phyloP scores from a whole-genome alignment of 2,113 vertebrate genomes.

The Synchiropus splendidus region DNA sequence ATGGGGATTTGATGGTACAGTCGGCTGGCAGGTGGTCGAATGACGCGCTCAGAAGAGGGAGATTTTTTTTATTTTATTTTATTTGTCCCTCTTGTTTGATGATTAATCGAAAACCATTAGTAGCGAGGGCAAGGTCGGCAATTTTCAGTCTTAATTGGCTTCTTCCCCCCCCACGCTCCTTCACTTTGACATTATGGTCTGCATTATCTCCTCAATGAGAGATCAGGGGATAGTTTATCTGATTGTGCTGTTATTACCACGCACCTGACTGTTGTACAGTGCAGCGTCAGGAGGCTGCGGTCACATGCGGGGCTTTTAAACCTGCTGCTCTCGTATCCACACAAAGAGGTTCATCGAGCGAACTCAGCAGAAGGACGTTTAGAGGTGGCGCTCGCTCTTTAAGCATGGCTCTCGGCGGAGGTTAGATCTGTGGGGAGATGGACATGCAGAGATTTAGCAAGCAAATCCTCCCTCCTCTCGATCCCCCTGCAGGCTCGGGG shows the following conservation, averaged over 20 bases:
- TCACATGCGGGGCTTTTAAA: conserved; percentile 35
- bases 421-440: conserved; percentile 44
- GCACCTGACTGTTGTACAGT: conserved; percentile 40
- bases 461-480: conserved; percentile 28
- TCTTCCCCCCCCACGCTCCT: conserved; percentile 37
- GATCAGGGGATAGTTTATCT: conserved; percentile 54
- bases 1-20: no score
- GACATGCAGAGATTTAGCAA: conserved; percentile 47
- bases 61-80: no score
- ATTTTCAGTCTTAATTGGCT: conserved; percentile 63
- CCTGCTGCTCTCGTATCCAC: conserved; percentile 7
- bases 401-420: conserved; percentile 25
- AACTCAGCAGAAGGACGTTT: conserved; percentile 49
- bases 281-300: conserved; percentile 25
- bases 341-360: conserved; percentile 26
- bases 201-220: conserved; percentile 46
- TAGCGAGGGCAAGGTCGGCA: conserved; percentile 33
- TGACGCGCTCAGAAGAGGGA: no score
- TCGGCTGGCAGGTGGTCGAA: no score
- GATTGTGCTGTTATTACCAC: conserved; percentile 36
- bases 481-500: conserved; percentile 11
- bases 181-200: conserved; percentile 28
- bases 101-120: conserved; percentile 67
- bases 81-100: conserved; percentile 39
- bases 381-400: conserved; percentile 36